These are phyloP conservation scores for Thalassaphorura encarpata DNA, from an alignment of 1,140 invertebrate genomes.

Conservation along the genomic window DNA sequence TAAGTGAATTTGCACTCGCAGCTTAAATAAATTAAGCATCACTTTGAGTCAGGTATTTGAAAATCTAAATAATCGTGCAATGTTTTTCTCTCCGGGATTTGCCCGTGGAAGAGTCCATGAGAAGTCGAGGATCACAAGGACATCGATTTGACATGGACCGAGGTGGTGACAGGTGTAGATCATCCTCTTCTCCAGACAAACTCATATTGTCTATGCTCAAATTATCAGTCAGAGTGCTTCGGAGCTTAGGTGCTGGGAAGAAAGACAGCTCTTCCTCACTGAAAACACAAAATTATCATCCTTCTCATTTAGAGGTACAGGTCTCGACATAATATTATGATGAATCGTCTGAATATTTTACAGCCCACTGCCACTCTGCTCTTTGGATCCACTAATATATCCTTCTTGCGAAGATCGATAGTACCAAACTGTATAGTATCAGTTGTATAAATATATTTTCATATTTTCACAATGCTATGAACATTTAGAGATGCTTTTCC, in stretches of 20 bases:
- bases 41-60: too few species aligned
- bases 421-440: neutral
- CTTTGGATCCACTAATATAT: neutral
- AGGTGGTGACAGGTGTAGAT: conserved; percentile 13
- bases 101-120: too few species aligned
- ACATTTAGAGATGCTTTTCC: too few species aligned
- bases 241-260: conserved; percentile 3
- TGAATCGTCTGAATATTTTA: neutral
- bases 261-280: conserved; percentile 17
- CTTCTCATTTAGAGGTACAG: too few species aligned
- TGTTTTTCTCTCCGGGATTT: too few species aligned
- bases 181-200: conserved; percentile 13
- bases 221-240: conserved; percentile 6
- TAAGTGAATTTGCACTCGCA: too few species aligned
- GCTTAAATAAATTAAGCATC: too few species aligned
- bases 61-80: too few species aligned
- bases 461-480: neutral
- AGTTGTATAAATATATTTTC: neutral
- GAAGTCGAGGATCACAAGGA: conserved; percentile 14
- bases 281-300: neutral
- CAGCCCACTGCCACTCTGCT: neutral
- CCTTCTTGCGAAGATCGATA: too few species aligned
- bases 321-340: neutral
- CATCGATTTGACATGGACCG: neutral
- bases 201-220: conserved; percentile 15